Base-by-base conservation (phyloP, 2,113 vertebrate genomes). In the Dendropsophus ebraccatus region DNA sequence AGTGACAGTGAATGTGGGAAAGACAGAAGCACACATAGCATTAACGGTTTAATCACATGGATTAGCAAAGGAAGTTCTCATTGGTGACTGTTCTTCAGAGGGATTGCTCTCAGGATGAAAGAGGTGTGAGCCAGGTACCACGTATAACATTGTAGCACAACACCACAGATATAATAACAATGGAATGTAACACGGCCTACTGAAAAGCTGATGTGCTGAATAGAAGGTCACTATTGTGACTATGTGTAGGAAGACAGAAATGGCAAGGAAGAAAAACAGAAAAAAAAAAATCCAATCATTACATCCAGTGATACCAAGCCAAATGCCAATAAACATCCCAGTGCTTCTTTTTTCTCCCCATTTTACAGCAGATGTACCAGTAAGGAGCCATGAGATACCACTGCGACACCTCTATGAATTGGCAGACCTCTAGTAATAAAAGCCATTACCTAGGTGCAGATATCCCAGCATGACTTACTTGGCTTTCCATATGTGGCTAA, bases 11-110 rank as follows among this genome's bases (percentile, higher is more conserved):
- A 32, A 4, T 14, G 41, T 19, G 32, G 35, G 28, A 62, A 16
- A 83, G 17, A 70, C 21, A 62, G 32, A 60, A n/a, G 23, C 32
- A 82, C 45, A 69, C 52, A 58, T 21, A 62, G 82, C 28, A 84
- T 75, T 75, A 84, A 75, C 23, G 50, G 5, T 50, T 47, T 79
- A 70, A 85, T 79, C 62, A 75, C 52, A 35, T 28, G 69, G 83
- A 85, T 85, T 79, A 79, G 32, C 70, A 19, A 6, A 16, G 60
- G 30, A 77, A 54, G 67, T 62, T 35, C 25, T 77, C n/a, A 84
- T 37, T 72, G 56, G 67, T 41, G 69, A 25, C 10, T 52, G n/a
- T 16, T 11, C 41, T 21, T 8, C 32, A 58, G 5, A 21, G 45
- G 7, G 25, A 16, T 9, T 60, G 54, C 37, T 9, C 28, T 80